A percentile compares a stretch with the other conserved stretches of the same genome.
phyloP scores from a whole-genome alignment of 2,113 vertebrate genomes.

The Ochotona princeps region DNA sequence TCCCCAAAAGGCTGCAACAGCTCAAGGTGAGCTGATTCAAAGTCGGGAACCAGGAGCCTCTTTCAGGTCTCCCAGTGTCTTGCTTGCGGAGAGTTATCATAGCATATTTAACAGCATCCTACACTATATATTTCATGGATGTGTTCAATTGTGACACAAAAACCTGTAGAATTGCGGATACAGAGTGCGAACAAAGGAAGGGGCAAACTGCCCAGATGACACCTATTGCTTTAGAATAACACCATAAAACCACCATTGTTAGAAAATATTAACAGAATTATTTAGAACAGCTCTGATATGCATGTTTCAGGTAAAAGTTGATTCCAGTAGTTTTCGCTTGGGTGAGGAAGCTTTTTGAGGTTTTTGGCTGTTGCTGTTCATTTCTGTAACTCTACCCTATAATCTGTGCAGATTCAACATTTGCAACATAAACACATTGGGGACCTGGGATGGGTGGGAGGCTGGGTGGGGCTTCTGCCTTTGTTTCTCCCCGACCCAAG shows the following conservation, averaged over 20 bases:
- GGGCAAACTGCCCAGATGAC: background rate
- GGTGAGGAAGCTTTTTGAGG: background rate
- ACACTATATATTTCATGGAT: background rate
- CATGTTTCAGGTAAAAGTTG: background rate
- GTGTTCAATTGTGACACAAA: background rate
- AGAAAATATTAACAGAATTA: background rate
- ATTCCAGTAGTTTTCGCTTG: background rate
- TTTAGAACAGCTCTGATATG: background rate
- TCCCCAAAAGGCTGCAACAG: too few species aligned
- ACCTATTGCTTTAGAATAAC: background rate
- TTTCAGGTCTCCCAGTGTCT: too few species aligned
- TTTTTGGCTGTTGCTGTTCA: background rate
- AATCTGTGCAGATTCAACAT: constrained; percentile 18
- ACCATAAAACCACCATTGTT: background rate
- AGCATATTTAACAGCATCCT: background rate
- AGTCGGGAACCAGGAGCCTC: too few species aligned
- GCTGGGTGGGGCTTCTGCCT: too few species aligned
- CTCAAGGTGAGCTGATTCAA: too few species aligned
- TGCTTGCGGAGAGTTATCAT: too few species aligned
- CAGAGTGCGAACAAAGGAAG: too few species aligned
- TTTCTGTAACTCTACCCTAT: background rate
- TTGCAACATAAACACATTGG: background rate
- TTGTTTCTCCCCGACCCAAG: too few species aligned
- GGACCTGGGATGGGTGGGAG: too few species aligned
- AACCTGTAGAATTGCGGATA: background rate